Evolutionary conservation across 1,140 invertebrate species (phyloP), one percentile per base, ranked within the genome.

Genomic region (Lordiphosa stackelbergi): DNA sequence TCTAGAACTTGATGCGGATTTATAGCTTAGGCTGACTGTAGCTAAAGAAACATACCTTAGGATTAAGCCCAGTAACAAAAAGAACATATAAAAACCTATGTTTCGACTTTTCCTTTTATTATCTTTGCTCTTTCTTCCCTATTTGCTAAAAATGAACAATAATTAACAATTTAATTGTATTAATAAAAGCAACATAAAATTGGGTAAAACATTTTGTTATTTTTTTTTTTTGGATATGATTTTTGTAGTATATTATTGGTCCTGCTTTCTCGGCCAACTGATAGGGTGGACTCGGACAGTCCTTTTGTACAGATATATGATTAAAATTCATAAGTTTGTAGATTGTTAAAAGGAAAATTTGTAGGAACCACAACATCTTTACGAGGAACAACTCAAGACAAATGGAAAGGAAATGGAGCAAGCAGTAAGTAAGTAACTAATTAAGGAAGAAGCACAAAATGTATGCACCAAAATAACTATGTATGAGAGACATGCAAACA

Each of bases 251-350:
- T 56, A 66, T 57, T 55, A 55, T 56, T 58, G 75, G 81, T 87
- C 85, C 85, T 87, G 85, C 85, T 87, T 87, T 87, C 85, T 86
- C 85, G 85, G 85, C 85, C 73, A 73, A 47, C 43, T 66, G 66
- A 72, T 53, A 62, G 58, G 65, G 43, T 58, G 73, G 64, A 66
- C 60, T 59, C 66, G 51, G 56, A 54, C 5, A 42, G 45, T 78
- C 54, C 55, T 53, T 66, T 61, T 43, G n/a, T 37, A 41, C 63
- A 68, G 60, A 71, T 61, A 68, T 81, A 75, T 59, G 64, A 59
- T 60, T 31, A 72, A 49, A 53, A 77, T 58, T 54, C 61, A 74
- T 73, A 58, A 60, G 7, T 34, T 61, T 65, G 64, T 71, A 60
- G 63, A 69, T 78, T 60, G 46, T 56, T 60, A 60, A 79, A 61